Conservation (phyloP, 35 echinoderm and acorn worm genomes). For the Ptychodera flava region DNA sequence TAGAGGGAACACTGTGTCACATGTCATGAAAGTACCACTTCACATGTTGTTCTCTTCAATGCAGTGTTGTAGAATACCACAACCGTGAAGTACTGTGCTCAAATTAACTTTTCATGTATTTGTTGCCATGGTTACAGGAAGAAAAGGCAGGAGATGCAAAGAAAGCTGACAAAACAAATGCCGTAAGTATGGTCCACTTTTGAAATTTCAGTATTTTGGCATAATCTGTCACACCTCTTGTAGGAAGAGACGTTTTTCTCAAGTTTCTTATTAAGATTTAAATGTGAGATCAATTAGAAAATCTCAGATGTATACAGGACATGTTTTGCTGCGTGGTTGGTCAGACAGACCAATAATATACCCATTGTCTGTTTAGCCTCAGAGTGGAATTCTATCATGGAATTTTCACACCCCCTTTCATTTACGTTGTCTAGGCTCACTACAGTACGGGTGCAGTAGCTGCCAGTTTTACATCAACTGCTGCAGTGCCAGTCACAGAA, state of each 20-base stretch:
- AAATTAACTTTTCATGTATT: too few species aligned
- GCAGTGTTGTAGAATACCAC: too few species aligned
- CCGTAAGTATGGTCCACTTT: conserved; percentile 89
- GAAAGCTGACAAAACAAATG: conserved; percentile 80
- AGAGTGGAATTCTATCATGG: too few species aligned
- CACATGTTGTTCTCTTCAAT: too few species aligned
- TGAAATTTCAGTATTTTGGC: too few species aligned
- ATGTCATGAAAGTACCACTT: too few species aligned
- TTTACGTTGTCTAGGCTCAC: conserved; percentile 51
- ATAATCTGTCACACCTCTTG: too few species aligned
- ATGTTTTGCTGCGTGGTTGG: neutral
- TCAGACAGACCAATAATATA: neutral
- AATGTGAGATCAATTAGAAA: neutral
- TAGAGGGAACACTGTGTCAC: too few species aligned
- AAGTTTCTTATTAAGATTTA: neutral
- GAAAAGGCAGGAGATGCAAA: conserved; percentile 62
- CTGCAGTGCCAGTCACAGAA: conserved; percentile 42
- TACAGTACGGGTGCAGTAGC: conserved; percentile 92
- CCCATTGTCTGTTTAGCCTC: too few species aligned
- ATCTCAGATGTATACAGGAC: neutral
- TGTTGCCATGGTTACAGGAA: conserved; percentile 57
- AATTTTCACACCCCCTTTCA: too few species aligned
- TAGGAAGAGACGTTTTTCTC: too few species aligned
- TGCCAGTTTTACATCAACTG: conserved; percentile 89
- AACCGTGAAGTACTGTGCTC: too few species aligned